Conservation (phyloP, 2,888 invertebrate species). For the Epistrophella euchroma region DNA sequence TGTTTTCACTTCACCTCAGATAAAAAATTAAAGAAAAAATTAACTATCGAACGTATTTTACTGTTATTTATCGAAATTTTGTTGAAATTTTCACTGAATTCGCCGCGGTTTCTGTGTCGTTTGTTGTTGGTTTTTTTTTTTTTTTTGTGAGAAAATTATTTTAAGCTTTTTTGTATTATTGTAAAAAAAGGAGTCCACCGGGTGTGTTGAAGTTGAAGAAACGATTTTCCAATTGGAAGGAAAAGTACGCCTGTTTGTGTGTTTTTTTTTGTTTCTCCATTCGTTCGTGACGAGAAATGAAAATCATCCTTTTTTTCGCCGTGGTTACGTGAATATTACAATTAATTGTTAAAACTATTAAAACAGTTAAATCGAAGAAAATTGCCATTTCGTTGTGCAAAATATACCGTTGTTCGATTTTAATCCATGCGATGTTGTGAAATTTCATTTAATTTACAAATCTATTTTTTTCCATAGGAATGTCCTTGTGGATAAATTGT, state of each 20-base stretch:
- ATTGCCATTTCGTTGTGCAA: conserved; percentile 6
- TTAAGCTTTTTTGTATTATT: not conserved
- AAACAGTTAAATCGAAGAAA: not conserved
- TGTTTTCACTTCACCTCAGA: not conserved
- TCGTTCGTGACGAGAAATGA: not conserved
- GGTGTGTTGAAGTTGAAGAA: conserved; percentile 31
- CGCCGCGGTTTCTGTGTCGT: conserved; percentile 5
- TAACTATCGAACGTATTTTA: not conserved
- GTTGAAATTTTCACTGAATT: conserved; percentile 27
- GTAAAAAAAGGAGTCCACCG: conserved; percentile 9
- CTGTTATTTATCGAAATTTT: not conserved
- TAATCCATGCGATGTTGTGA: conserved; percentile 61
- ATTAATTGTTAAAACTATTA: not conserved
- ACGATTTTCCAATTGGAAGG: conserved; percentile 52
- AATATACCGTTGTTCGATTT: not conserved
- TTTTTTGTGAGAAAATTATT: conserved; percentile 9
- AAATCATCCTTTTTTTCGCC: conserved; percentile 33
- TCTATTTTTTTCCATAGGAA: conserved; percentile 19
- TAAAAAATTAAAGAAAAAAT: not conserved
- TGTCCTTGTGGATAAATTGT: conserved; percentile 58
- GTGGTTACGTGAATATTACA: conserved; percentile 33
- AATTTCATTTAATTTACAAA: conserved; percentile 50
- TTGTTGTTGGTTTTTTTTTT: conserved; percentile 3
- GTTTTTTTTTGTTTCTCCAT: conserved; percentile 1
- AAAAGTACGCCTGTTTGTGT: conserved; percentile 37